Evolutionary conservation across 2,797 vertebrate genomes (phyloP).

Genomic region (Neoniphon sammara): DNA sequence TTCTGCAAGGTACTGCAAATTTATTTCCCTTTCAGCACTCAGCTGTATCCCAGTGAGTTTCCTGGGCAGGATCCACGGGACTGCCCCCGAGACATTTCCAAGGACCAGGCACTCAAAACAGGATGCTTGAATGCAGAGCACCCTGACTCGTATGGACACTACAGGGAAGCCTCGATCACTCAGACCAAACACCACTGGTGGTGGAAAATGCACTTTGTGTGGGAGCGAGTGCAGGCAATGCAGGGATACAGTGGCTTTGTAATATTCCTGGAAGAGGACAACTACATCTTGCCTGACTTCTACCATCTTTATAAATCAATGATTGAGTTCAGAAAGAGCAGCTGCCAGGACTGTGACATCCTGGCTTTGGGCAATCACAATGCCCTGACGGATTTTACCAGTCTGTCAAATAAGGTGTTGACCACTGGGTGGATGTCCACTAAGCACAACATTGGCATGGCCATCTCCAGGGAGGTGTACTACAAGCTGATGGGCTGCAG

Average conservation of each 20-base stretch:
- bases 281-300: conserved; percentile 85
- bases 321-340: conserved; percentile 67
- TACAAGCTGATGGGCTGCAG: conserved; percentile 87
- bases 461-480: conserved; percentile 82
- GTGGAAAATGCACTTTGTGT: conserved; percentile 88
- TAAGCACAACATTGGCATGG: conserved; percentile 85
- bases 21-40: conserved; percentile 86
- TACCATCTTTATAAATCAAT: conserved; percentile 77
- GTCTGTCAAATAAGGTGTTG: conserved; percentile 70
- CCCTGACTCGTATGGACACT: conserved; percentile 84
- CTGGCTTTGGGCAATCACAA: conserved; percentile 83
- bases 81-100: conserved; percentile 80
- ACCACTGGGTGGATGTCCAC: conserved; percentile 83
- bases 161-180: conserved; percentile 83
- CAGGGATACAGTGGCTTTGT: conserved; percentile 80
- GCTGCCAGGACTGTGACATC: conserved; percentile 80
- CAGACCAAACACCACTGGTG: conserved; percentile 89
- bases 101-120: conserved; percentile 73
- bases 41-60: conserved; percentile 84
- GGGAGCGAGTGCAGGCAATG: conserved; percentile 80
- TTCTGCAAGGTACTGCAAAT: conserved; percentile 87
- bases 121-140: conserved; percentile 82
- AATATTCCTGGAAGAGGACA: conserved; percentile 85
- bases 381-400: conserved; percentile 60
- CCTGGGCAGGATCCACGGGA: conserved; percentile 82